Evolutionary conservation across 1,140 invertebrate genomes (phyloP).

Genomic region (Homarus americanus): DNA sequence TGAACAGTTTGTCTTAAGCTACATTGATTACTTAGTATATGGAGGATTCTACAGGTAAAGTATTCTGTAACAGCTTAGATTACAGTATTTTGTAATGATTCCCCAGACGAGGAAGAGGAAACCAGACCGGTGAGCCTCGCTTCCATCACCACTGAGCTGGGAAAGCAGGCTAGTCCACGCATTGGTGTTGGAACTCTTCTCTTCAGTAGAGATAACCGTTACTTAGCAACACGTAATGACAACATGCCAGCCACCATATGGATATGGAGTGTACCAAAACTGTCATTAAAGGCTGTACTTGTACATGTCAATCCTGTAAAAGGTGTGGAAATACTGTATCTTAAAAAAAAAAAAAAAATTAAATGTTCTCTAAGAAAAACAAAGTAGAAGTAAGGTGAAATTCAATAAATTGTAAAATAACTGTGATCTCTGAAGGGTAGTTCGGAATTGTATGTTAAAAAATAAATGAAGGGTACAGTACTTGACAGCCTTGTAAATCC

Average conservation of each 20-base stretch:
- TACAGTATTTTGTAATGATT: not conserved
- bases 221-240: conserved; percentile 76
- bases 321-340: conserved; percentile 10
- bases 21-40: too few species aligned
- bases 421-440: not conserved
- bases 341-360: not conserved
- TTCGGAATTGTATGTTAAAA: too few species aligned
- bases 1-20: too few species aligned
- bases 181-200: conserved; percentile 77
- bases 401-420: too few species aligned
- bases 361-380: not conserved
- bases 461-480: not conserved
- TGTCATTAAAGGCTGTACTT: conserved; percentile 56
- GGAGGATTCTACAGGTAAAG: too few species aligned
- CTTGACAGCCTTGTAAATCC: not conserved
- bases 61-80: too few species aligned
- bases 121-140: conserved; percentile 50
- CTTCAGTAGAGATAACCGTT: conserved; percentile 78
- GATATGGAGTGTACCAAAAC: conserved; percentile 53
- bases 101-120: conserved; percentile 49
- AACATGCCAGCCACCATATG: conserved; percentile 57
- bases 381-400: too few species aligned
- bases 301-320: conserved; percentile 57
- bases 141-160: conserved; percentile 1
- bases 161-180: conserved; percentile 76